Evolutionary conservation across 2,113 vertebrate genomes (phyloP).

Genomic region (Calyptommatus sinebrachiatus): DNA sequence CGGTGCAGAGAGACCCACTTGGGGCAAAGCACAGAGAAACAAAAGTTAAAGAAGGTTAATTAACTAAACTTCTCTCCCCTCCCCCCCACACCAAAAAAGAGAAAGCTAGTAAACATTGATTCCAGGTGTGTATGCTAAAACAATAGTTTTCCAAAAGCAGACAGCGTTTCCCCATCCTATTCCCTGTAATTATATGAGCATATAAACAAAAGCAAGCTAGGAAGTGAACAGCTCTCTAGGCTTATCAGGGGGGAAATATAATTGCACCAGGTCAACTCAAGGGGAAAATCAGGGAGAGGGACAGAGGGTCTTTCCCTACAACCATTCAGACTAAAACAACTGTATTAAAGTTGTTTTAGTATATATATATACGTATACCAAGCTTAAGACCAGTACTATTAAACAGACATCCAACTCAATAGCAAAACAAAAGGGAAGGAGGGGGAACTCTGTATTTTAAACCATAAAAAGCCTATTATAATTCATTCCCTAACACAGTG

Average conservation of each 20-base stretch:
- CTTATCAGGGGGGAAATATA: conserved; percentile 31
- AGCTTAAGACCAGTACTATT: not conserved
- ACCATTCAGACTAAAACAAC: not conserved
- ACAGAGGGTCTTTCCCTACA: not conserved
- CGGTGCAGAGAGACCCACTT: conserved; percentile 16
- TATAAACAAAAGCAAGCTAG: conserved; percentile 33
- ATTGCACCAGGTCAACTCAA: conserved; percentile 30
- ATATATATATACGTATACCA: not conserved
- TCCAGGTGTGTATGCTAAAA: conserved; percentile 29
- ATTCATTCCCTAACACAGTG: not conserved
- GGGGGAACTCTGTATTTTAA: not conserved
- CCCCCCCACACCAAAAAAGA: not conserved
- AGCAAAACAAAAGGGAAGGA: no score
- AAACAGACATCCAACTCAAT: not conserved
- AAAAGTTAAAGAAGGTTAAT: not conserved
- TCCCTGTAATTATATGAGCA: conserved; percentile 34
- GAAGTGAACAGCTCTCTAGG: conserved; percentile 39
- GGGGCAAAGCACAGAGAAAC: not conserved
- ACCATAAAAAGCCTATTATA: not conserved
- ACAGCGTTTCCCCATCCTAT: conserved; percentile 27
- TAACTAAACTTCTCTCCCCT: no score
- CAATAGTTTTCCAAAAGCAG: conserved; percentile 20
- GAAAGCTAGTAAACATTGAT: conserved; percentile 18
- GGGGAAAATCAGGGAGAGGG: not conserved
- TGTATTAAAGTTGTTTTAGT: no score